Percentiles rank a stretch among this genome's conserved stretches.
Conservation (phyloP, 2,113 vertebrate species). For the Piaya cayana region DNA sequence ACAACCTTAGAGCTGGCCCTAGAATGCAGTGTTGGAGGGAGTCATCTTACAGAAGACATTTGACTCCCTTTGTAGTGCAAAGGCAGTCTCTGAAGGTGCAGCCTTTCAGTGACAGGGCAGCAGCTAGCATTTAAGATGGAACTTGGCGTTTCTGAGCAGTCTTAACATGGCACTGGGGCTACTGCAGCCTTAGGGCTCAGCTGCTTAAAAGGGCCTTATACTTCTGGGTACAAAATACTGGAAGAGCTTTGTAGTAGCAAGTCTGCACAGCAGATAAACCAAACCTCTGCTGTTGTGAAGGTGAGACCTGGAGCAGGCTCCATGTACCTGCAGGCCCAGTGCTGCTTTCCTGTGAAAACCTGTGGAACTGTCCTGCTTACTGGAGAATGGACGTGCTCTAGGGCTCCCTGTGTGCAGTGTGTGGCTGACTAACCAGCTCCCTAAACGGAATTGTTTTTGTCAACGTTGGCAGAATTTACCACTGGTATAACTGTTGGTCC, state of each 20-base stretch:
- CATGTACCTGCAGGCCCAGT: neutral
- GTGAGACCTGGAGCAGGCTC: neutral
- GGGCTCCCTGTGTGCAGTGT: accelerated
- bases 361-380: neutral
- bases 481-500: neutral
- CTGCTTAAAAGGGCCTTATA: neutral
- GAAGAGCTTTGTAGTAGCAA: neutral
- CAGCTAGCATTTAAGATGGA: neutral
- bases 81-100: neutral
- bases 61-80: neutral
- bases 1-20: neutral
- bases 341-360: accelerated
- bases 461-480: neutral
- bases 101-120: neutral
- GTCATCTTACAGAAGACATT: neutral
- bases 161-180: neutral
- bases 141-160: neutral
- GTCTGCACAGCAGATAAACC: neutral
- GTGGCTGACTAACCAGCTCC: neutral
- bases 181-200: neutral
- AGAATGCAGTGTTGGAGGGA: neutral
- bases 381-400: neutral
- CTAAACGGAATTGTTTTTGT: neutral
- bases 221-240: neutral
- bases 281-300: neutral